Conservation (phyloP, 2,113 vertebrate species). For the Callorhinus ursinus region DNA sequence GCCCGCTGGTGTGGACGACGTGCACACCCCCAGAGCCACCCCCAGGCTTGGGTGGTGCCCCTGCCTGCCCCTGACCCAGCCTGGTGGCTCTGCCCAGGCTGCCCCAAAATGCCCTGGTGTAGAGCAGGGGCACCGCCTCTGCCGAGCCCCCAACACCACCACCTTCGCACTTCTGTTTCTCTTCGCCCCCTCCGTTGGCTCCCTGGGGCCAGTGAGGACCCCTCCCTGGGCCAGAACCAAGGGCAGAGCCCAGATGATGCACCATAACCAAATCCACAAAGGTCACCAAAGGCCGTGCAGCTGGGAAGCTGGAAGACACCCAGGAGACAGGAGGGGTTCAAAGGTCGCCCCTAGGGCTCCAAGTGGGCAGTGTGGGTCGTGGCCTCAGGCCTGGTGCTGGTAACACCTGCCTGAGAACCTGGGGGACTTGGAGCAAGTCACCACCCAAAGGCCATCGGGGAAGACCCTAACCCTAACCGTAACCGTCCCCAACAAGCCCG, state of each 20-base stretch:
- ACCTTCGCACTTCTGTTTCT: background rate
- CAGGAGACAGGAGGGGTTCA: background rate
- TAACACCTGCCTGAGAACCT: background rate
- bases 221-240: rapidly evolving
- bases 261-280: rapidly evolving
- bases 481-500: background rate
- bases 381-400: background rate
- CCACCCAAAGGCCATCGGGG: background rate
- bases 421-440: background rate
- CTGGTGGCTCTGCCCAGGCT: background rate
- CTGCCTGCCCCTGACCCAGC: background rate
- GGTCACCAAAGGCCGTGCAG: background rate
- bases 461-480: background rate
- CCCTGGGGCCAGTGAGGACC: too few species aligned
- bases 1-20: rapidly evolving
- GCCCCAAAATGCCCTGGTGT: background rate
- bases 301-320: background rate
- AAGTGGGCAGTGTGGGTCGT: background rate
- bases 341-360: background rate
- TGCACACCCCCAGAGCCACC: background rate
- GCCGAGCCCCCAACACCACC: background rate
- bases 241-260: background rate
- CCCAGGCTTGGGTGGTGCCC: background rate
- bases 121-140: background rate
- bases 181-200: too few species aligned